Percentiles rank a stretch among this genome's conserved stretches.
Evolutionary conservation across 2,113 vertebrate species (phyloP).

Genomic region (Oryzias celebensis): DNA sequence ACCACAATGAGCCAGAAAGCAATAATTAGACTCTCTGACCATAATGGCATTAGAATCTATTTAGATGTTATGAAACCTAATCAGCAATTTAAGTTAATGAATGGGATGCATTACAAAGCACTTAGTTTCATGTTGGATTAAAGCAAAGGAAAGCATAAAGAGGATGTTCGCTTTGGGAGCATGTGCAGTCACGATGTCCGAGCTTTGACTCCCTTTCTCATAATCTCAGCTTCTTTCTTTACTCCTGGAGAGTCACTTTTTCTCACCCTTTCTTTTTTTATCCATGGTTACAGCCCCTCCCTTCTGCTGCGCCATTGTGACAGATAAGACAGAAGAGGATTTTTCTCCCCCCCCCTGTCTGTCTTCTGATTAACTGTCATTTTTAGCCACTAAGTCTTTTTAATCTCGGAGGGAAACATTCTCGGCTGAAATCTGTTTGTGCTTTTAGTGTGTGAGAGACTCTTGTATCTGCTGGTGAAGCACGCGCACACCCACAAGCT

Average conservation of each 20-base stretch:
- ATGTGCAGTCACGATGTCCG: slow-evolving; percentile 13
- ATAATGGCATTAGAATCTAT: slow-evolving; percentile 40
- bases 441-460: slow-evolving; percentile 7
- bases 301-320: slow-evolving; percentile 39
- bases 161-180: slow-evolving; percentile 28
- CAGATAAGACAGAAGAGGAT: slow-evolving; percentile 46
- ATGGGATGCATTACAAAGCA: slow-evolving; percentile 17
- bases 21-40: slow-evolving; percentile 43
- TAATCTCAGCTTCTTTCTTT: slow-evolving; percentile 43
- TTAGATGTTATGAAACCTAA: slow-evolving; percentile 39
- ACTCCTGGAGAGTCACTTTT: slow-evolving; percentile 49
- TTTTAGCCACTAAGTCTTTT: slow-evolving; percentile 46
- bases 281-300: slow-evolving; percentile 31
- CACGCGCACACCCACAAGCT: slow-evolving; percentile 39
- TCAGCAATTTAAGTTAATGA: slow-evolving; percentile 27
- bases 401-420: slow-evolving; percentile 50
- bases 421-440: slow-evolving; percentile 6
- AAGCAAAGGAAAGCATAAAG: slow-evolving; percentile 13
- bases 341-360: slow-evolving; percentile 35
- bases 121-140: slow-evolving; percentile 2
- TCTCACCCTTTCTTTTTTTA: slow-evolving; percentile 7
- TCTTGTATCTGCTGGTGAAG: slow-evolving; percentile 1
- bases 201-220: slow-evolving; percentile 28
- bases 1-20: slow-evolving; percentile 24
- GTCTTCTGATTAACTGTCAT: slow-evolving; percentile 60